A percentile compares a stretch with the other conserved stretches of the same genome.
phyloP scores from a whole-genome alignment of 2,113 vertebrate genomes.

The Neotoma lepida region DNA sequence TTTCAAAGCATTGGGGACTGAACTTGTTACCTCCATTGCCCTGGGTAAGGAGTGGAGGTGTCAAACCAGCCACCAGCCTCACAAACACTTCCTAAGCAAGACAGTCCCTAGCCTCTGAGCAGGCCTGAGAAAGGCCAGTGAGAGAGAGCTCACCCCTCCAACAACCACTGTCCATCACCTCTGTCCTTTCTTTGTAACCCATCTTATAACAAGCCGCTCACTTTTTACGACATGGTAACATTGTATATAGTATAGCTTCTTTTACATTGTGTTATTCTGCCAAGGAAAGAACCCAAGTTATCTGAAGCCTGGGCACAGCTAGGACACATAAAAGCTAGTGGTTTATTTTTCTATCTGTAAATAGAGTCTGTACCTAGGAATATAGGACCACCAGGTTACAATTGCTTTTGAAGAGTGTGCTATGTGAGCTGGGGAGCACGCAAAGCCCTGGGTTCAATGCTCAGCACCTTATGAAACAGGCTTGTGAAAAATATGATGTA shows the following conservation, averaged over 20 bases:
- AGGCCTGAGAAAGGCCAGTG: constrained; percentile 40
- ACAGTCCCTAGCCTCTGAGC: not conserved
- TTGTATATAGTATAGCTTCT: not conserved
- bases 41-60: not conserved
- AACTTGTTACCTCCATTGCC: fast-evolving
- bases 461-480: not conserved
- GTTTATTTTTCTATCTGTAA: not conserved
- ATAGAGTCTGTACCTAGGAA: not conserved
- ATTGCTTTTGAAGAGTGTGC: not conserved
- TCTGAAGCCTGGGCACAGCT: not conserved
- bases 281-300: not conserved
- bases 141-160: not conserved
- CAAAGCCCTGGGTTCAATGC: not conserved
- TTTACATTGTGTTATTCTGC: not conserved
- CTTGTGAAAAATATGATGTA: not conserved
- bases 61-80: not conserved
- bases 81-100: not conserved
- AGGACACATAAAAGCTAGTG: not conserved
- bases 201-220: constrained; percentile 8
- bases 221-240: not conserved
- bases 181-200: constrained; percentile 1
- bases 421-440: not conserved
- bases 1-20: constrained; percentile 5
- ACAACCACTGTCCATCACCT: not conserved
- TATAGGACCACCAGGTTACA: not conserved